Evolutionary conservation across 30 jellyfish, hydroid and myxozoan genomes (phyloP).

Genomic region (Cassiopea xamachana): DNA sequence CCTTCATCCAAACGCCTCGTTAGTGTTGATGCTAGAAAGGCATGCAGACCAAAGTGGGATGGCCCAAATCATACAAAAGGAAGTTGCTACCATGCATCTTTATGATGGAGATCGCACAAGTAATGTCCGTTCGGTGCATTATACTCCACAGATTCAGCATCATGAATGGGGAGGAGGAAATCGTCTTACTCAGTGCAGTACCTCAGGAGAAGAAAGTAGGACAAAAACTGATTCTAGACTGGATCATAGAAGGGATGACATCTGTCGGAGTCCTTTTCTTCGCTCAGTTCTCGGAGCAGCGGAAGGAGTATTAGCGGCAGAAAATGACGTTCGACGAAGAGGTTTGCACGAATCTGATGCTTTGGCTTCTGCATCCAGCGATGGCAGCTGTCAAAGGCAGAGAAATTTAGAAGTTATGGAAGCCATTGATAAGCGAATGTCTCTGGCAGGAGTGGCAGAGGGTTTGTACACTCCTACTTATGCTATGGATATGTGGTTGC

Average conservation of each 20-base stretch:
- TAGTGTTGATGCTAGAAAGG: conserved; percentile 25
- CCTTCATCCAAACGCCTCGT: conserved; percentile 63
- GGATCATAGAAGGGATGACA: conserved; percentile 17
- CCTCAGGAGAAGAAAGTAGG: not conserved
- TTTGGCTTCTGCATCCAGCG: not conserved
- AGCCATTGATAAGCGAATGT: conserved; percentile 37
- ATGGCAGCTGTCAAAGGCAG: not conserved
- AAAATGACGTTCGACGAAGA: not conserved
- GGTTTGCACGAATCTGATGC: not conserved
- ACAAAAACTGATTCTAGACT: not conserved
- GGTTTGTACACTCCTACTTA: not conserved
- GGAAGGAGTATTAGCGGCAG: not conserved
- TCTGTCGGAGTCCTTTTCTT: conserved; percentile 50
- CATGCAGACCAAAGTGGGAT: conserved; percentile 43
- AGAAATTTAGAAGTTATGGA: conserved; percentile 15
- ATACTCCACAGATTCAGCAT: not conserved
- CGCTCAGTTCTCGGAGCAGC: conserved; percentile 16
- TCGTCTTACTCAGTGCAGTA: conserved; percentile 7
- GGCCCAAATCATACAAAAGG: conserved; percentile 6
- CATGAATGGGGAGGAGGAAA: conserved; percentile 57
- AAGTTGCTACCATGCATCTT: not conserved
- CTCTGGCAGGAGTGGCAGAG: not conserved
- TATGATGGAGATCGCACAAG: conserved; percentile 36
- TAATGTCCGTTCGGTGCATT: conserved; percentile 48
- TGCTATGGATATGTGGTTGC: not conserved